A percentile compares a stretch with the other conserved stretches of the same genome.
Conservation (phyloP, 2,113 vertebrate species). For the Platichthys flesus region DNA sequence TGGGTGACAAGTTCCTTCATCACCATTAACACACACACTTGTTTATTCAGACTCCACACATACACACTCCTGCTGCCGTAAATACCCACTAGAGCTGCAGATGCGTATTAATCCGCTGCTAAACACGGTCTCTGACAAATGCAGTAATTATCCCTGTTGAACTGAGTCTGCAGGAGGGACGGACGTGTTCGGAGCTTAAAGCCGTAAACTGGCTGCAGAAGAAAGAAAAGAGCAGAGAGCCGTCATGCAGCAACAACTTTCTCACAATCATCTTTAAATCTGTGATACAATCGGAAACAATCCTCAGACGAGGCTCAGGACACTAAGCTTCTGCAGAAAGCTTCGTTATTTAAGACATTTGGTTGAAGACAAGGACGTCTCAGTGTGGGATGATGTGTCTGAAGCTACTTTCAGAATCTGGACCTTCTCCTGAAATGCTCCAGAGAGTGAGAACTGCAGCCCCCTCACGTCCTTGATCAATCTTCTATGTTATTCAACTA, state of each 20-base stretch:
- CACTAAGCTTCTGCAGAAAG: too few relatives aligned
- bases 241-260: too few relatives aligned
- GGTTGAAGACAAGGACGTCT: too few relatives aligned
- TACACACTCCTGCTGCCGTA: background rate
- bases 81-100: background rate
- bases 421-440: too few relatives aligned
- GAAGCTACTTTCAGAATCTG: background rate
- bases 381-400: too few relatives aligned
- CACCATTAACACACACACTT: background rate
- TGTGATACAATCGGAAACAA: too few relatives aligned
- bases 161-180: background rate
- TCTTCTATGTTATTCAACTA: too few relatives aligned
- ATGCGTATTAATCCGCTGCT: background rate
- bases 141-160: background rate
- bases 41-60: background rate
- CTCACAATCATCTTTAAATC: too few relatives aligned
- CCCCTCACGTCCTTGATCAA: too few relatives aligned
- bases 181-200: background rate
- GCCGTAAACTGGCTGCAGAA: background rate
- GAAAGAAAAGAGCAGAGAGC: background rate
- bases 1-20: background rate
- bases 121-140: background rate
- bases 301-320: too few relatives aligned
- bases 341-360: too few relatives aligned
- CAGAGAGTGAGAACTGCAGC: too few relatives aligned